Conservation (phyloP, 2,888 invertebrate genomes). For the Mallateleia sp. region DNA sequence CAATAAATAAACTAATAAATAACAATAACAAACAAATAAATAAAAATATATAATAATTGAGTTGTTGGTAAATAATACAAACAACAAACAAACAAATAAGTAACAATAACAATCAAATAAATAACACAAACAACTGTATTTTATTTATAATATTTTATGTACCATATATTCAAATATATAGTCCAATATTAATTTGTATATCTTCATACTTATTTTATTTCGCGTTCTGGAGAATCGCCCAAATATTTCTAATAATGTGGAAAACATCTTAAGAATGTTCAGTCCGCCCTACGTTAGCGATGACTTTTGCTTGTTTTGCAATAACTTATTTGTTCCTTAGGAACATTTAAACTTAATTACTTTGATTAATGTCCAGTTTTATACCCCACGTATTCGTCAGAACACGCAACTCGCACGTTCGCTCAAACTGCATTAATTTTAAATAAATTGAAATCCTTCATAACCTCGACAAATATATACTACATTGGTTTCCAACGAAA, state of each 20-base stretch:
- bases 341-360: conserved; percentile 31
- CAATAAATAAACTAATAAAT: no score
- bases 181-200: no score
- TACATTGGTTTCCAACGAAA: not conserved
- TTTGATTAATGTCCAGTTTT: conserved; percentile 13
- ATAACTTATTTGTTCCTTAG: conserved; percentile 15
- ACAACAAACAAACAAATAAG: no score
- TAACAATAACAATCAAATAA: no score
- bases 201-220: conserved; percentile 21
- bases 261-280: conserved; percentile 50
- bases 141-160: no score
- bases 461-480: not conserved
- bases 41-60: no score
- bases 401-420: not conserved
- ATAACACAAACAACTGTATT: no score
- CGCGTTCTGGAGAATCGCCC: conserved; percentile 24
- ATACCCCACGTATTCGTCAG: not conserved
- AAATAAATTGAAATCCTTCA: not conserved
- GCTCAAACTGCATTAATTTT: not conserved
- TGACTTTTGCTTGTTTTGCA: conserved; percentile 16
- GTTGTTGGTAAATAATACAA: no score
- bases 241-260: conserved; percentile 48
- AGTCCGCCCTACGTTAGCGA: conserved; percentile 5
- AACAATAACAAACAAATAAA: no score
- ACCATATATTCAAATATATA: no score